Percentiles rank a stretch among this genome's conserved stretches.
These are phyloP conservation scores for Hirudinaria manillensis DNA, from an alignment of 2,888 invertebrate species.

Conservation along the genomic window DNA sequence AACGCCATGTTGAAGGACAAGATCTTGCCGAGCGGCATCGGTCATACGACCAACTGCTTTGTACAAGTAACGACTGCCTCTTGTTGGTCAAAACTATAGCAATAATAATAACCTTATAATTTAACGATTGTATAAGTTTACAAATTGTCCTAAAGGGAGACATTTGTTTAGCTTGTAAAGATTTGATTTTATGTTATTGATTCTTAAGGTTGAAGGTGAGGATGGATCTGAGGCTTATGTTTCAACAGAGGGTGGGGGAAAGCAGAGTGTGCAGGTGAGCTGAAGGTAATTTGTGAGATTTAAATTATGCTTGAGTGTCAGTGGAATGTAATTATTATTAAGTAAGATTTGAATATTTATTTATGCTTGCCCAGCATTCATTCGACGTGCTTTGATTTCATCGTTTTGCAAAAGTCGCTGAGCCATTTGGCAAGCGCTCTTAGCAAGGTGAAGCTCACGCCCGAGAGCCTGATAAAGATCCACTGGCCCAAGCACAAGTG, in stretches of 20 bases:
- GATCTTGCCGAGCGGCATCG: conserved; percentile 92
- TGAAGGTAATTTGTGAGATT: conserved; percentile 6
- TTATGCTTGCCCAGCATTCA: too few relatives aligned
- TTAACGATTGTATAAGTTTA: background rate
- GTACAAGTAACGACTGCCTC: conserved; percentile 68
- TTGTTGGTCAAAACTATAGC: background rate
- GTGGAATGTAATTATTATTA: too few relatives aligned
- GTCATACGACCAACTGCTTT: conserved; percentile 98
- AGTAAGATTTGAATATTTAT: too few relatives aligned
- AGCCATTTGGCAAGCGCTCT: conserved; percentile 79
- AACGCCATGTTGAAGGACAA: conserved; percentile 97
- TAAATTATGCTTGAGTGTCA: too few relatives aligned
- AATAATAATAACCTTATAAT: background rate
- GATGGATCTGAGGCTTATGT: conserved; percentile 47
- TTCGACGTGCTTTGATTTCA: background rate
- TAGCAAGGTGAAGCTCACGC: conserved; percentile 74
- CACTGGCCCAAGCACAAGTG: conserved; percentile 94
- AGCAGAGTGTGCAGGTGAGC: conserved; percentile 27
- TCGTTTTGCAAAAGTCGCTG: conserved; percentile 31
- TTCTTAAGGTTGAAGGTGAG: conserved; percentile 64
- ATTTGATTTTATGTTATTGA: too few relatives aligned
- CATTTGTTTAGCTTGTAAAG: too few relatives aligned
- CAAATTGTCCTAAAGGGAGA: too few relatives aligned
- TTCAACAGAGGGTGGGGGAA: conserved; percentile 37
- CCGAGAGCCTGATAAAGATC: conserved; percentile 77